Conservation (phyloP, 2,113 vertebrate species). For the Apeltes quadracus region DNA sequence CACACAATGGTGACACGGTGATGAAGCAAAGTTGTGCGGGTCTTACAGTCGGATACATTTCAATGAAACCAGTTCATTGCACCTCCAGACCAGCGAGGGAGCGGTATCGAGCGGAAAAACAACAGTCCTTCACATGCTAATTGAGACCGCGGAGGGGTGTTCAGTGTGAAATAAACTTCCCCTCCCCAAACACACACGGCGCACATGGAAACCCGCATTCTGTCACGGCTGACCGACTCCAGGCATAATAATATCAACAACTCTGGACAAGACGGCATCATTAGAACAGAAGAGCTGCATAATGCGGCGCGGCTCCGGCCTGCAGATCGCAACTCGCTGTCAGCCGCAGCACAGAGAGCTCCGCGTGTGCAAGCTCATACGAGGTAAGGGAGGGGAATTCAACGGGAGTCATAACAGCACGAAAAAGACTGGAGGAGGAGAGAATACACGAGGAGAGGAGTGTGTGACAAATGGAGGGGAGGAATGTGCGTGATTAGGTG, state of each 20-base stretch:
- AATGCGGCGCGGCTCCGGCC: conserved; percentile 44
- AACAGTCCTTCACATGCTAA: conserved; percentile 54
- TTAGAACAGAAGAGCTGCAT: conserved; percentile 64
- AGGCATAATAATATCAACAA: conserved; percentile 47
- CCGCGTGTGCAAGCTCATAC: conserved; percentile 44
- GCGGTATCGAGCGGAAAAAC: background rate
- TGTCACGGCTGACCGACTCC: conserved; percentile 64
- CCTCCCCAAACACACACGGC: conserved; percentile 29
- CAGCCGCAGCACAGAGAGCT: conserved; percentile 49
- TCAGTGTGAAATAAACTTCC: conserved; percentile 46
- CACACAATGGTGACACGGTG: conserved; percentile 25
- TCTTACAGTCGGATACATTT: conserved; percentile 30
- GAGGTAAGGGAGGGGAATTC: conserved; percentile 12
- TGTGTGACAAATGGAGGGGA: conserved; percentile 32
- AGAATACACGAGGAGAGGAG: conserved; percentile 21
- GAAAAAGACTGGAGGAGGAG: background rate
- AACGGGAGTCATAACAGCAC: conserved; percentile 14
- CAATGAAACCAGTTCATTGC: conserved; percentile 17
- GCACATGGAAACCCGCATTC: conserved; percentile 30
- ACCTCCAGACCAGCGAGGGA: conserved; percentile 8
- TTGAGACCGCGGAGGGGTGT: conserved; percentile 45
- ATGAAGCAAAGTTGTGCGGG: conserved; percentile 34
- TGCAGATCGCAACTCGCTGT: conserved; percentile 41
- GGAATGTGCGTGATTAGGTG: conserved; percentile 36
- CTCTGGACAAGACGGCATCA: conserved; percentile 63